Conservation (phyloP, 2,888 invertebrate species). For the Amblyjoppa proteus region DNA sequence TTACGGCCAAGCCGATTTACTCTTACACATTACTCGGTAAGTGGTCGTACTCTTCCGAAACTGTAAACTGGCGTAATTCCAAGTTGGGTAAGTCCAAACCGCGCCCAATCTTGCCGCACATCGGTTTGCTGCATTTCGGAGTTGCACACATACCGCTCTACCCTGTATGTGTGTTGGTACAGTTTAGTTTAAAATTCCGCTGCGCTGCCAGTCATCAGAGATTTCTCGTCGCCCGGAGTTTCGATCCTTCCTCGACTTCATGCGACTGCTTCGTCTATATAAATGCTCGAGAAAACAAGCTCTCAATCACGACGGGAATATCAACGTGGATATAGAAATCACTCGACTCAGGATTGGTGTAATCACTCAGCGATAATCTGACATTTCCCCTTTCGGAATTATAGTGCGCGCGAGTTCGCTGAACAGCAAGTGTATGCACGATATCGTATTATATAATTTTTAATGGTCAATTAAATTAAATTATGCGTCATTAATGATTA, state of each 20-base stretch:
- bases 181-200: conserved; percentile 50
- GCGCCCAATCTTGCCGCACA: conserved; percentile 63
- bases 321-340: conserved; percentile 19
- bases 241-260: conserved; percentile 25
- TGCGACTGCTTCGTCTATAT: conserved; percentile 42
- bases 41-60: conserved; percentile 79
- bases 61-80: conserved; percentile 65
- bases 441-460: not conserved
- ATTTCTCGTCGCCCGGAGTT: conserved; percentile 36
- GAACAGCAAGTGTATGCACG: not conserved
- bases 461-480: no score
- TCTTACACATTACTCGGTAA: conserved; percentile 79
- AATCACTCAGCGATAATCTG: conserved; percentile 33
- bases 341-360: conserved; percentile 10
- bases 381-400: not conserved
- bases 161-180: conserved; percentile 13
- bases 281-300: conserved; percentile 32
- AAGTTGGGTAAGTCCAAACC: conserved; percentile 68
- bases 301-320: conserved; percentile 27
- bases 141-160: conserved; percentile 31
- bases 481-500: no score
- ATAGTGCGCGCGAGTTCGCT: not conserved
- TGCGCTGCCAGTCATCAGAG: conserved; percentile 48
- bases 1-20: conserved; percentile 48
- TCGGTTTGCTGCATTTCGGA: conserved; percentile 64